These are phyloP conservation scores for Dromius quadrimaculatus DNA, from an alignment of 2,888 invertebrate genomes.

Conservation along the genomic window DNA sequence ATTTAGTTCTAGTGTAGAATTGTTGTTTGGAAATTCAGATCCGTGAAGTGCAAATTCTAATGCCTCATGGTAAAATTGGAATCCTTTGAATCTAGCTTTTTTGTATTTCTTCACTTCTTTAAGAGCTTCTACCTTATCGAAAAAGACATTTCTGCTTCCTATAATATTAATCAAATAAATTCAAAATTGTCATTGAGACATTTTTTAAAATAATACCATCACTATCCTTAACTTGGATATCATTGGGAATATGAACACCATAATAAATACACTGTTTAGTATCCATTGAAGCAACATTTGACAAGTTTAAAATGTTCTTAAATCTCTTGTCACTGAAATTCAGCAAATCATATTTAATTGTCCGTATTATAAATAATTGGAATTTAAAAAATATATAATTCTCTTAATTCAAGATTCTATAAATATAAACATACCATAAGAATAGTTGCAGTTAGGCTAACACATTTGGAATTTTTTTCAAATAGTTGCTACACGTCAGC, in stretches of 20 bases:
- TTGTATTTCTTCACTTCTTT: constrained; percentile 82
- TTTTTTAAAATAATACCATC: constrained; percentile 54
- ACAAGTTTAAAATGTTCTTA: background rate
- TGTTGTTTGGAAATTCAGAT: constrained; percentile 69
- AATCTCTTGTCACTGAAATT: constrained; percentile 17
- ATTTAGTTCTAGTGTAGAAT: constrained; percentile 53
- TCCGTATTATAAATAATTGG: constrained; percentile 7
- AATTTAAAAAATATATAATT: background rate
- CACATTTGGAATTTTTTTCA: constrained; percentile 34
- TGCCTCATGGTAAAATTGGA: constrained; percentile 80
- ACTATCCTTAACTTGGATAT: constrained; percentile 57
- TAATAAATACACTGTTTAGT: constrained; percentile 60
- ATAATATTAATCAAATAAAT: constrained; percentile 51
- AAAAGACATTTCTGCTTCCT: constrained; percentile 70
- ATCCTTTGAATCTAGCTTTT: constrained; percentile 84
- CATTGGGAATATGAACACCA: constrained; percentile 63
- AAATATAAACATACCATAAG: constrained; percentile 29
- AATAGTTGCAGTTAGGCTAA: constrained; percentile 2
- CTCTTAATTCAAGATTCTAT: background rate
- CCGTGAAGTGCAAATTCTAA: constrained; percentile 80
- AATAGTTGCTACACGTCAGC: constrained; percentile 45
- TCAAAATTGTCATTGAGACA: background rate
- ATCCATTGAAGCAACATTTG: constrained; percentile 41
- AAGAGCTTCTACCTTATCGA: constrained; percentile 80
- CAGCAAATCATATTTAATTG: constrained; percentile 12